Percentiles rank a stretch among this genome's conserved stretches.
These are phyloP conservation scores for Mantis religiosa DNA, from an alignment of 2,888 invertebrate species.

Conservation along the genomic window DNA sequence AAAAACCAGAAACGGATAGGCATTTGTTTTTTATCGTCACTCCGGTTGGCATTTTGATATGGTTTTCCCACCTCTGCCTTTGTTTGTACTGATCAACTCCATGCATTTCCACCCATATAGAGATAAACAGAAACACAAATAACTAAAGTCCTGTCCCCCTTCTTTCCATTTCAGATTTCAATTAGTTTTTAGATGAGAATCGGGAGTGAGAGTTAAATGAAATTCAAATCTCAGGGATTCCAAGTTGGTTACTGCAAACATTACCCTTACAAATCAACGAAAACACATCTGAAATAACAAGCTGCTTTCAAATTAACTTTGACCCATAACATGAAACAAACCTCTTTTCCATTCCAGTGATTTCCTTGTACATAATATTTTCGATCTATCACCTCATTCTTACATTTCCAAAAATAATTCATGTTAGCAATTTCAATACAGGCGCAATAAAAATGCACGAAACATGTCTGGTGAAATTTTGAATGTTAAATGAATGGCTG, in stretches of 20 bases:
- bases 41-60: too few species aligned
- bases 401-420: too few species aligned
- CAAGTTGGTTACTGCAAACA: not conserved
- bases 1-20: too few species aligned
- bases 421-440: too few species aligned
- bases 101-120: not conserved
- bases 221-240: not conserved
- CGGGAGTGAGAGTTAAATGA: not conserved
- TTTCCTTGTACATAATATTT: too few species aligned
- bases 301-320: not conserved
- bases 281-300: not conserved
- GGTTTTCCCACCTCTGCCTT: too few species aligned
- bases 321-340: not conserved
- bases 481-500: too few species aligned
- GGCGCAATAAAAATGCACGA: too few species aligned
- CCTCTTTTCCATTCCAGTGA: not conserved
- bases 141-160: not conserved
- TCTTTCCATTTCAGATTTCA: not conserved
- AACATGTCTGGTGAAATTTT: too few species aligned
- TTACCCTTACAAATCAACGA: not conserved
- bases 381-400: too few species aligned
- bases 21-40: too few species aligned
- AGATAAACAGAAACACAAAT: not conserved
- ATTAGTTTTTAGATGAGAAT: not conserved
- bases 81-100: not conserved